Conservation (phyloP, 2,113 vertebrate species). For the Syrmaticus mikado region DNA sequence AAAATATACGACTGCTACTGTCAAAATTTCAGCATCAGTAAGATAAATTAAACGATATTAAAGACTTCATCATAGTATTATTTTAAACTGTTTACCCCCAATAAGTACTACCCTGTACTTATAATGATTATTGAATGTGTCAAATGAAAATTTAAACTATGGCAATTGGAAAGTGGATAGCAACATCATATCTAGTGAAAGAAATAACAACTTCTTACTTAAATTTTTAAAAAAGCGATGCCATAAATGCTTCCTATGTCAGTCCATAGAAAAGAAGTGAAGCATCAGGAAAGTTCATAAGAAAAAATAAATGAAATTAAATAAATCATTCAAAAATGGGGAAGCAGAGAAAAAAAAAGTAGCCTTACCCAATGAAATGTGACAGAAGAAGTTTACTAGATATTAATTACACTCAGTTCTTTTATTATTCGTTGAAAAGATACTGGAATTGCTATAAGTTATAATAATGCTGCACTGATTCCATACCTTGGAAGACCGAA, state of each 20-base stretch:
- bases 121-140: not conserved
- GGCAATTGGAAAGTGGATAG: not conserved
- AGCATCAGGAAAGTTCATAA: not conserved
- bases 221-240: not conserved
- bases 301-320: not conserved
- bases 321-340: not conserved
- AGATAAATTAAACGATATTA: not conserved
- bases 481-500: slow-evolving; percentile 94
- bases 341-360: not conserved
- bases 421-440: not conserved
- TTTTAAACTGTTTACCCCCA: not conserved
- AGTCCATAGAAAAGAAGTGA: not conserved
- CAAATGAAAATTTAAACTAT: not conserved
- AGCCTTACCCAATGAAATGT: not conserved
- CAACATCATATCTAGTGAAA: not conserved
- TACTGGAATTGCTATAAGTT: not conserved
- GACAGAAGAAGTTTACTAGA: not conserved
- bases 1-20: not conserved
- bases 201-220: not conserved
- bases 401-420: not conserved
- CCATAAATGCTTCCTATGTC: not conserved
- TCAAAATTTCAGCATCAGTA: not conserved
- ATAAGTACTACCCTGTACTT: not conserved
- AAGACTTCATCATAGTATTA: not conserved
- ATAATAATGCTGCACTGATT: not conserved